Conservation (phyloP, 2,797 vertebrate species). For the Cynodonichthys magdalenae region DNA sequence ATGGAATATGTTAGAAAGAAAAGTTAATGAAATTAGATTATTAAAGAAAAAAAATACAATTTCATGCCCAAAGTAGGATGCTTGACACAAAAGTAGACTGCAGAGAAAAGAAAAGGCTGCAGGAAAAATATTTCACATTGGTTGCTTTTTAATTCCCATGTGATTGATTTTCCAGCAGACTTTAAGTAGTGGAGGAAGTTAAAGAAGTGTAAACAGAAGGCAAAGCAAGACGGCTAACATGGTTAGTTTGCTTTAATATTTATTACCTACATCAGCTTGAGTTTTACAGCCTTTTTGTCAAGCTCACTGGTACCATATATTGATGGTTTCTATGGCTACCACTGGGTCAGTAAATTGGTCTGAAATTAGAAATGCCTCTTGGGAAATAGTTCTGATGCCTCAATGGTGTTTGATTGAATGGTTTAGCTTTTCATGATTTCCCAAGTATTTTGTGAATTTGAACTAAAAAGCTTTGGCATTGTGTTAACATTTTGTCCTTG, state of each 20-base stretch:
- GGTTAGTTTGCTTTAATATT: slow-evolving; percentile 32
- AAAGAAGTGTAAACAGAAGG: slow-evolving; percentile 24
- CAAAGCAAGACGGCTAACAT: slow-evolving; percentile 1
- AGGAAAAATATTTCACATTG: slow-evolving; percentile 18
- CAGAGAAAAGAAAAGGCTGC: slow-evolving; percentile 13
- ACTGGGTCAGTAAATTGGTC: slow-evolving; percentile 40
- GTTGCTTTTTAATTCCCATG: slow-evolving; percentile 4
- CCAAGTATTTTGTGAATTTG: slow-evolving; percentile 10
- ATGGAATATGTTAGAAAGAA: slow-evolving; percentile 24
- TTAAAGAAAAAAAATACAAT: slow-evolving; percentile 25
- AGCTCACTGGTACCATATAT: slow-evolving; percentile 47
- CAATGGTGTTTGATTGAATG: slow-evolving; percentile 7
- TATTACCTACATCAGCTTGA: slow-evolving; percentile 31
- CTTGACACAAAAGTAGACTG: slow-evolving; percentile 20
- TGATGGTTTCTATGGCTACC: slow-evolving; percentile 65
- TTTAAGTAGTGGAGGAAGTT: slow-evolving; percentile 8
- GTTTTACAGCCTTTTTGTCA: slow-evolving; percentile 42
- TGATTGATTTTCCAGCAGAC: slow-evolving; percentile 21
- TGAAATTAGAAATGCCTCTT: slow-evolving; percentile 44
- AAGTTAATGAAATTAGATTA: slow-evolving; percentile 33
- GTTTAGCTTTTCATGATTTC: slow-evolving; percentile 7
- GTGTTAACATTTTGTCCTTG: slow-evolving; percentile 46
- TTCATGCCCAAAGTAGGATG: slow-evolving; percentile 18
- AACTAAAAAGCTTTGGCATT: slow-evolving; percentile 32
- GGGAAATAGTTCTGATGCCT: slow-evolving; percentile 37